These are phyloP conservation scores for Pristionchus entomophagus DNA, from an alignment of 2,888 invertebrate genomes.

Conservation along the genomic window DNA sequence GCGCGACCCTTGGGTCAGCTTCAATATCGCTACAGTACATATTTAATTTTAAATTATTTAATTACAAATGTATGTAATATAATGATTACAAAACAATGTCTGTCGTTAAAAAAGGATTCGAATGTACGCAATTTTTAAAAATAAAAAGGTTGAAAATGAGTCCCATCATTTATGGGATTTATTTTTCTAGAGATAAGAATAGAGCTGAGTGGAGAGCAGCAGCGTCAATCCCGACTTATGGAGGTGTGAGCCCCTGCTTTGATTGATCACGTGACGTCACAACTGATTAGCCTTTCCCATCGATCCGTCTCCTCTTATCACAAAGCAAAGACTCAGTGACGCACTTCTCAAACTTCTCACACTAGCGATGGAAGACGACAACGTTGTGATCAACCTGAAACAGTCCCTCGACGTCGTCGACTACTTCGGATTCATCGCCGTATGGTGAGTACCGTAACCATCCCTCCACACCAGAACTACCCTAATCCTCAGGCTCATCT, in stretches of 20 bases:
- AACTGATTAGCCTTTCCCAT: not conserved
- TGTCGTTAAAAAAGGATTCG: too few relatives aligned
- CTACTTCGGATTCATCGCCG: constrained; percentile 30
- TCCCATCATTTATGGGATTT: too few relatives aligned
- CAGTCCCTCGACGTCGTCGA: not conserved
- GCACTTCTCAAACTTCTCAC: not conserved
- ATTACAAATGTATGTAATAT: too few relatives aligned
- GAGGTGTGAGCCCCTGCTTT: not conserved
- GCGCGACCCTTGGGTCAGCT: not conserved
- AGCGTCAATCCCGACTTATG: not conserved
- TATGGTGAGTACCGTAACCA: constrained; percentile 15
- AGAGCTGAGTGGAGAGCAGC: not conserved
- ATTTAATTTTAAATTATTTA: not conserved
- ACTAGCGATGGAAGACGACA: not conserved
- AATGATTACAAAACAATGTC: too few relatives aligned
- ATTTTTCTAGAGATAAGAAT: not conserved
- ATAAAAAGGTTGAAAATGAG: too few relatives aligned
- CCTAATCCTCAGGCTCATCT: constrained; percentile 21
- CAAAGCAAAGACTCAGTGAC: not conserved
- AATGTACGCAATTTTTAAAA: not conserved
- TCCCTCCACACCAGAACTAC: not conserved
- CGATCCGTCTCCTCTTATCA: not conserved
- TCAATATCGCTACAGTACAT: not conserved
- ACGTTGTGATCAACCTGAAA: not conserved
- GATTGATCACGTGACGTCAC: not conserved